Conservation (phyloP, 2,113 vertebrate genomes). For the Chamaea fasciata region DNA sequence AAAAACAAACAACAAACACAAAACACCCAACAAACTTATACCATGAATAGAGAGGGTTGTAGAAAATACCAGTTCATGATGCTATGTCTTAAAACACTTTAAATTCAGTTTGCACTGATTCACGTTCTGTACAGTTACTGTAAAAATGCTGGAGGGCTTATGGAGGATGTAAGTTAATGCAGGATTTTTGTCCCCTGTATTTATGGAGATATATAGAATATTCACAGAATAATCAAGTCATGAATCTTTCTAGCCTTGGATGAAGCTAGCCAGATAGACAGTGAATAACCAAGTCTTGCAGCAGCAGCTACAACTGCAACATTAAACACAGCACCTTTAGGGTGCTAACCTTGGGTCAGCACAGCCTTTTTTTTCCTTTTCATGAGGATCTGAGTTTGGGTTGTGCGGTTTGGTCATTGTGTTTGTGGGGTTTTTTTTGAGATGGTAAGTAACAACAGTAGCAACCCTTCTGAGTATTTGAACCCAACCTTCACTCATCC, state of each 20-base stretch:
- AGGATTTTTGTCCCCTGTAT: background rate
- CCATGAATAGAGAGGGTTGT: background rate
- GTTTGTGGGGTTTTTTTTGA: background rate
- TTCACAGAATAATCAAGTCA: slow-evolving; percentile 58
- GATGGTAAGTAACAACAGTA: background rate
- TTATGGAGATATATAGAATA: slow-evolving; percentile 15
- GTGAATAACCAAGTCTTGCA: background rate
- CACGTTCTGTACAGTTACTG: background rate
- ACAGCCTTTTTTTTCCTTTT: background rate
- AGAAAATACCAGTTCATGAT: background rate
- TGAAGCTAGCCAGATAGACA: slow-evolving; percentile 9
- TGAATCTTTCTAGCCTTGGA: slow-evolving; percentile 17
- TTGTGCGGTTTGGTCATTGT: background rate
- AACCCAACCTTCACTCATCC: background rate
- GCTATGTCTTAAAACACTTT: background rate
- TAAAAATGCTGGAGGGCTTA: background rate
- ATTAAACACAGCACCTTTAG: background rate
- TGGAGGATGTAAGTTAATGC: background rate
- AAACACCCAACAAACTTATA: background rate
- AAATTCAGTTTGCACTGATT: background rate
- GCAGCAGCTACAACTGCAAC: background rate
- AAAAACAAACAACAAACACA: background rate
- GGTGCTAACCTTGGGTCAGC: background rate
- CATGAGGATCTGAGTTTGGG: background rate
- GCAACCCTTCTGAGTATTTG: background rate